Evolutionary conservation across 2,113 vertebrate genomes (phyloP).

Genomic region (Notarius lentiginosus): DNA sequence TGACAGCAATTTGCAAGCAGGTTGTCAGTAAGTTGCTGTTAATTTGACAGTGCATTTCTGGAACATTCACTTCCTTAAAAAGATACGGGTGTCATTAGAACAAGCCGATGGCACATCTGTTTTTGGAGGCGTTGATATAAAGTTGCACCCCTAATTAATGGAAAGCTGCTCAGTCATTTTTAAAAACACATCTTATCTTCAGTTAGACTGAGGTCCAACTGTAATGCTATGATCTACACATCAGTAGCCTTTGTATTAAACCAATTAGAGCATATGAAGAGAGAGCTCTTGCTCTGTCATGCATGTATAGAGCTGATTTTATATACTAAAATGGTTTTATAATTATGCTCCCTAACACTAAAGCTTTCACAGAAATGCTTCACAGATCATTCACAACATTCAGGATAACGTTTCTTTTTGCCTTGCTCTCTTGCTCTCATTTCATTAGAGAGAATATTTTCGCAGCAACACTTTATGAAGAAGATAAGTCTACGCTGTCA

Average conservation of each 20-base stretch:
- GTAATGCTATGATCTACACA: background rate
- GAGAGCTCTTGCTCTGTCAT: slow-evolving; percentile 2
- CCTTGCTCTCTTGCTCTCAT: background rate
- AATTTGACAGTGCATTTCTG: slow-evolving; percentile 10
- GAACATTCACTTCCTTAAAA: slow-evolving; percentile 18
- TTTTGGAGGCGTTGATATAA: background rate
- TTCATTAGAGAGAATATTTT: slow-evolving; percentile 4
- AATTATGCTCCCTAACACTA: background rate
- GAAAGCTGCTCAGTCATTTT: background rate
- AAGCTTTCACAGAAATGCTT: slow-evolving; percentile 29
- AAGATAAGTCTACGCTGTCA: background rate
- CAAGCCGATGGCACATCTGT: background rate
- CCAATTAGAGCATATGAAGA: background rate
- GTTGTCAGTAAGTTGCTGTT: slow-evolving; percentile 15
- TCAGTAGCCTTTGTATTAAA: background rate
- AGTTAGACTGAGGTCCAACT: background rate
- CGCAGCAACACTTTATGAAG: background rate
- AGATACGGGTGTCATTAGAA: slow-evolving; percentile 13
- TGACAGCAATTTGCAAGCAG: slow-evolving; percentile 4
- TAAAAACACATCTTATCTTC: background rate
- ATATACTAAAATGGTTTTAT: background rate
- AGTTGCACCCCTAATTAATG: background rate
- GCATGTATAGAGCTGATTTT: background rate
- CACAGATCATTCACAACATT: background rate
- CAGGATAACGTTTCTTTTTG: background rate